A percentile compares a stretch with the other conserved stretches of the same genome.
phyloP scores from a whole-genome alignment of 2,113 vertebrate species.

The Nyctereutes procyonoides region DNA sequence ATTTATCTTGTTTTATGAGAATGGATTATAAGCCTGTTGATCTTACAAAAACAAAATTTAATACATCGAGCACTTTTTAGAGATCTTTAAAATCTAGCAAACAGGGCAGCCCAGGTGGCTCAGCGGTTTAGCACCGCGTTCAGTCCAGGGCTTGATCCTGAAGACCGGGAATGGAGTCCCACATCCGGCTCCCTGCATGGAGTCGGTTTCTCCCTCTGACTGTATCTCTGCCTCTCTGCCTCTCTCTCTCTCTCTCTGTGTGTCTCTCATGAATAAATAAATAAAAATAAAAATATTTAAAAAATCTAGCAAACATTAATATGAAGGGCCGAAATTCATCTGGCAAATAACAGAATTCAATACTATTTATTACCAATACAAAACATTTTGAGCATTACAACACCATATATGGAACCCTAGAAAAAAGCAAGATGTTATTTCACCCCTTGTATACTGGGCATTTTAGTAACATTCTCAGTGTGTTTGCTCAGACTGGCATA shows the following conservation, averaged over 20 bases:
- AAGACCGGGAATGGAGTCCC: too few relatives aligned
- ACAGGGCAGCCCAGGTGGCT: neutral
- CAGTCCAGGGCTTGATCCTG: too few relatives aligned
- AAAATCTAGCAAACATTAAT: conserved; percentile 19
- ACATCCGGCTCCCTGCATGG: too few relatives aligned
- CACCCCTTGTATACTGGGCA: neutral
- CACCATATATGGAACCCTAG: neutral
- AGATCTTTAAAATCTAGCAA: conserved; percentile 20
- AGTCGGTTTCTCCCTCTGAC: too few relatives aligned
- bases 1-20: neutral
- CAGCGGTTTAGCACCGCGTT: too few relatives aligned
- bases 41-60: conserved; percentile 54
- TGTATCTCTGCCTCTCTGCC: too few relatives aligned
- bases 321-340: neutral
- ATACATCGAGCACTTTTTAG: neutral
- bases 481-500: conserved; percentile 19
- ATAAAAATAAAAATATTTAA: too few relatives aligned
- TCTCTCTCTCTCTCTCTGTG: too few relatives aligned
- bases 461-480: conserved; percentile 28
- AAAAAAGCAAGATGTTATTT: conserved; percentile 2
- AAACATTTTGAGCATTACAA: neutral
- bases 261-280: too few relatives aligned
- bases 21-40: neutral
- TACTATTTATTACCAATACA: neutral
- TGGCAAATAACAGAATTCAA: conserved; percentile 11